phyloP scores from a whole-genome alignment of 2,797 vertebrate species.

The Alauda arvensis region DNA sequence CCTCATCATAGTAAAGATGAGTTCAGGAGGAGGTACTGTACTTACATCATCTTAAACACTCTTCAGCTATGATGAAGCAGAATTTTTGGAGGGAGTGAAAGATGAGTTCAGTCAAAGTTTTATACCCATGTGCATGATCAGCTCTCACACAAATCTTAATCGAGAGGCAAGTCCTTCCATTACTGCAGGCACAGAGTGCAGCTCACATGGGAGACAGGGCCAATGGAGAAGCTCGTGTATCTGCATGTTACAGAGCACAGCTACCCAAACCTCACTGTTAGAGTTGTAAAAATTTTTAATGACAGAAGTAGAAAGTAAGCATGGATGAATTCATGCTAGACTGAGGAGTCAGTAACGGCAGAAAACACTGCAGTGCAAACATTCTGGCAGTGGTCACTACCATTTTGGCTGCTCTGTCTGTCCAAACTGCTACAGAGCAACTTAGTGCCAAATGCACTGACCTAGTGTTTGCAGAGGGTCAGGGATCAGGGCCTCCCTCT shows the following conservation, averaged over 20 bases:
- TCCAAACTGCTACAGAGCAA: background rate
- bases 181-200: background rate
- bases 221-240: background rate
- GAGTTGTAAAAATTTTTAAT: background rate
- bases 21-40: constrained; percentile 91
- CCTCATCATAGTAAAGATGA: constrained; percentile 90
- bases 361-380: background rate
- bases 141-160: background rate
- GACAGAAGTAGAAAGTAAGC: background rate
- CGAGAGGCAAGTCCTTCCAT: background rate
- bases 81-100: constrained; percentile 10
- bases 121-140: background rate
- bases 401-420: background rate
- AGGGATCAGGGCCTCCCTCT: background rate
- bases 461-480: background rate
- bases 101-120: constrained; percentile 16
- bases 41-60: constrained; percentile 3
- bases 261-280: background rate
- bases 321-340: background rate
- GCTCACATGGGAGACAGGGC: background rate
- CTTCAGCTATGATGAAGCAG: background rate
- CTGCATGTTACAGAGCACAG: background rate
- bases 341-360: background rate
- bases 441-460: background rate
- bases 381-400: background rate